These are phyloP conservation scores for Osmoderma eremita DNA, from an alignment of 2,888 invertebrate species.

Conservation along the genomic window DNA sequence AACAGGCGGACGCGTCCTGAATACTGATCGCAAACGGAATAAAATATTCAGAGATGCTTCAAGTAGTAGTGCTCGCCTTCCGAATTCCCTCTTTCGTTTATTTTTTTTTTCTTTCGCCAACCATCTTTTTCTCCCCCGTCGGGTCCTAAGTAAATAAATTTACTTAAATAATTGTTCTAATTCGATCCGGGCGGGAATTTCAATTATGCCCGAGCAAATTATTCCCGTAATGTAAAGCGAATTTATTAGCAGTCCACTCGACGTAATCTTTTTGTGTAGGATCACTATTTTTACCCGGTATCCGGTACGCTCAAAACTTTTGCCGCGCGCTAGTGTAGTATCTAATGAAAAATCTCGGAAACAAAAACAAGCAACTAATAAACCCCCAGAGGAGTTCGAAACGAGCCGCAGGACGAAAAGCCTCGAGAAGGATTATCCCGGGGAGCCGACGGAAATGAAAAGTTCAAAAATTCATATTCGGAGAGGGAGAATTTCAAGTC, in stretches of 20 bases:
- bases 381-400: too few species aligned
- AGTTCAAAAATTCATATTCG: conserved; percentile 18
- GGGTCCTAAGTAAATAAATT: conserved; percentile 6
- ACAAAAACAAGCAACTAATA: too few species aligned
- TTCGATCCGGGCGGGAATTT: neutral
- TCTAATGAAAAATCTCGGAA: too few species aligned
- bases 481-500: conserved; percentile 6
- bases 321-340: too few species aligned
- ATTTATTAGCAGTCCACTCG: too few species aligned
- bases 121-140: neutral
- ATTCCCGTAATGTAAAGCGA: too few species aligned
- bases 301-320: too few species aligned
- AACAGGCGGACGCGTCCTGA: conserved; percentile 33
- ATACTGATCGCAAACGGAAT: conserved; percentile 39
- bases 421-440: too few species aligned
- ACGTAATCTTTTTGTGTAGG: too few species aligned
- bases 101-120: neutral
- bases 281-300: too few species aligned
- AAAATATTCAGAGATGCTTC: conserved; percentile 41
- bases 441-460: conserved; percentile 12
- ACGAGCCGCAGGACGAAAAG: too few species aligned
- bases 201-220: neutral
- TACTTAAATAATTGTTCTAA: conserved; percentile 4
- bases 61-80: conserved; percentile 7
- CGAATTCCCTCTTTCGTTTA: neutral